These are phyloP conservation scores for Bombus difficillimus DNA, from an alignment of 1,140 invertebrate species.

Conservation along the genomic window DNA sequence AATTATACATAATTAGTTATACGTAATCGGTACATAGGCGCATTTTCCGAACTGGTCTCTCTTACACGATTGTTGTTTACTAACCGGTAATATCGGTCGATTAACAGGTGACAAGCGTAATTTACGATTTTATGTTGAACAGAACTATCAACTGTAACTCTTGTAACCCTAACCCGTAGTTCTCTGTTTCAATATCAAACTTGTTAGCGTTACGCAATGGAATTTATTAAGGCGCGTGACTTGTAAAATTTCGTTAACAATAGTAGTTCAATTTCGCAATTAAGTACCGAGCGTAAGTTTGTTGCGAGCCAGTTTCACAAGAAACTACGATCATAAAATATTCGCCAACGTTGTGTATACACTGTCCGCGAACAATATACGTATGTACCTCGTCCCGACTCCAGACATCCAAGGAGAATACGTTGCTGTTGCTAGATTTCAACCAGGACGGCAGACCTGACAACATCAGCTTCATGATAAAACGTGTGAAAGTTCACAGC, in stretches of 20 bases:
- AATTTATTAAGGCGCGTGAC: too few relatives aligned
- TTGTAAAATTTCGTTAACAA: neutral
- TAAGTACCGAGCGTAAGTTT: neutral
- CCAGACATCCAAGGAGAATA: neutral
- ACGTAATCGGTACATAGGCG: too few relatives aligned
- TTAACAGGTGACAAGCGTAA: too few relatives aligned
- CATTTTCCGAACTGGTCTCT: too few relatives aligned
- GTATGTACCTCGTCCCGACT: neutral
- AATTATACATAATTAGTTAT: too few relatives aligned
- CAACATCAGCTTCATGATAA: slow-evolving; percentile 98
- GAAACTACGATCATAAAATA: neutral
- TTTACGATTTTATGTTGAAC: too few relatives aligned
- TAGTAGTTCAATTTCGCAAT: neutral
- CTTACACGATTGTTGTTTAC: too few relatives aligned
- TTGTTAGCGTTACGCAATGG: neutral
- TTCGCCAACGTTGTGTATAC: neutral
- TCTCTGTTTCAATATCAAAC: neutral
- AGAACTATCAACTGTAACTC: too few relatives aligned
- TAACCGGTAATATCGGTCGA: too few relatives aligned
- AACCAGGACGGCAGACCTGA: slow-evolving; percentile 95
- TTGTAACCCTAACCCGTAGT: too few relatives aligned
- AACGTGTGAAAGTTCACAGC: slow-evolving; percentile 96
- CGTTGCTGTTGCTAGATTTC: slow-evolving; percentile 89
- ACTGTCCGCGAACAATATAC: too few relatives aligned
- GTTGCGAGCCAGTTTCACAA: neutral